Evolutionary conservation across 2,113 vertebrate species (phyloP).

Genomic region (Crotalus horridus): DNA sequence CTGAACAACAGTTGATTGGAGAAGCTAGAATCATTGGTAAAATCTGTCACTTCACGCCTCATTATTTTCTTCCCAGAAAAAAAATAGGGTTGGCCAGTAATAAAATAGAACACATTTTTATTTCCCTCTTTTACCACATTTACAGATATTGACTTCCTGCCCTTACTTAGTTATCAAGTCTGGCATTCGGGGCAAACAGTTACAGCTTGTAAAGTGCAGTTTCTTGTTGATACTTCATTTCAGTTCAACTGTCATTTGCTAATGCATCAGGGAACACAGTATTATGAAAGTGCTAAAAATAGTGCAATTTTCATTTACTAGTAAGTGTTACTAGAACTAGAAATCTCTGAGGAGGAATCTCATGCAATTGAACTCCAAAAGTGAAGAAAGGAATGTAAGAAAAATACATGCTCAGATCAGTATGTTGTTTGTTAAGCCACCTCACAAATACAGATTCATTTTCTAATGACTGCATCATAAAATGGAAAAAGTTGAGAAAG

Average conservation of each 20-base stretch:
- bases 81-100: neutral
- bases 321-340: constrained; percentile 11
- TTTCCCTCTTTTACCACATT: neutral
- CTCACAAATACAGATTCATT: neutral
- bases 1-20: neutral
- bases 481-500: neutral
- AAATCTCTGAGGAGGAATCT: neutral
- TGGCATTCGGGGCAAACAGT: constrained; percentile 7
- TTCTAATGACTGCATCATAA: constrained; percentile 25
- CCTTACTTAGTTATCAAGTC: constrained; percentile 8
- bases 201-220: neutral
- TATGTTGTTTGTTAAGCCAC: constrained; percentile 27
- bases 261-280: neutral
- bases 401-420: constrained; percentile 14
- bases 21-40: neutral
- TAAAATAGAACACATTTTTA: neutral
- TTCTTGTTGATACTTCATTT: constrained; percentile 27
- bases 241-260: constrained; percentile 24
- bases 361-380: neutral
- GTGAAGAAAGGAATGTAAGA: constrained; percentile 4
- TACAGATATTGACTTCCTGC: neutral
- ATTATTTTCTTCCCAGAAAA: neutral
- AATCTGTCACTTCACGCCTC: neutral
- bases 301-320: constrained; percentile 15
- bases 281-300: neutral